These are phyloP conservation scores for Ditula angustiorana DNA, from an alignment of 2,888 invertebrate species.

Conservation along the genomic window DNA sequence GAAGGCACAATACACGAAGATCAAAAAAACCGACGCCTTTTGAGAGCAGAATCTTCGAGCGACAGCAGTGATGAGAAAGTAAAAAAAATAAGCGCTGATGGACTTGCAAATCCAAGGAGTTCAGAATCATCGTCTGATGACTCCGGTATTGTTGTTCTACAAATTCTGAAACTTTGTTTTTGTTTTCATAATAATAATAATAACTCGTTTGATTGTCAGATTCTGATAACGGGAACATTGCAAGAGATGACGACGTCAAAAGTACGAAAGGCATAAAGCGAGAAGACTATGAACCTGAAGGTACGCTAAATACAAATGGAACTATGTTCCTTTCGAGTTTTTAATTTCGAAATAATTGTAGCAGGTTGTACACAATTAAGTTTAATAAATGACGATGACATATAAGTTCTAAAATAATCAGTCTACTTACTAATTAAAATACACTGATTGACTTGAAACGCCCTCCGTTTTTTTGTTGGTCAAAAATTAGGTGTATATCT, in stretches of 20 bases:
- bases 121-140: not conserved
- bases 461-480: too few relatives aligned
- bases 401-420: too few relatives aligned
- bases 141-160: slow-evolving; percentile 1
- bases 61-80: slow-evolving; percentile 44
- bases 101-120: slow-evolving; percentile 1
- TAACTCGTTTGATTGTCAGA: not conserved
- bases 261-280: slow-evolving; percentile 59
- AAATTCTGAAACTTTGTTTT: too few relatives aligned
- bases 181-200: too few relatives aligned
- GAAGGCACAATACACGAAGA: not conserved
- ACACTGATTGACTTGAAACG: too few relatives aligned
- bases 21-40: slow-evolving; percentile 40
- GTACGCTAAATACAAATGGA: slow-evolving; percentile 44
- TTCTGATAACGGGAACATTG: slow-evolving; percentile 2
- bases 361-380: too few relatives aligned
- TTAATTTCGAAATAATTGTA: too few relatives aligned
- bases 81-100: slow-evolving; percentile 20
- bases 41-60: slow-evolving; percentile 51
- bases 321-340: too few relatives aligned
- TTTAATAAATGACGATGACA: too few relatives aligned
- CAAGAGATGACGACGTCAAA: slow-evolving; percentile 14
- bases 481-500: too few relatives aligned
- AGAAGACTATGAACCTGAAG: slow-evolving; percentile 61
- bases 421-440: too few relatives aligned